A percentile compares a stretch with the other conserved stretches of the same genome.
phyloP scores from a whole-genome alignment of 2,797 vertebrate genomes.

The Sylvilagus floridanus region DNA sequence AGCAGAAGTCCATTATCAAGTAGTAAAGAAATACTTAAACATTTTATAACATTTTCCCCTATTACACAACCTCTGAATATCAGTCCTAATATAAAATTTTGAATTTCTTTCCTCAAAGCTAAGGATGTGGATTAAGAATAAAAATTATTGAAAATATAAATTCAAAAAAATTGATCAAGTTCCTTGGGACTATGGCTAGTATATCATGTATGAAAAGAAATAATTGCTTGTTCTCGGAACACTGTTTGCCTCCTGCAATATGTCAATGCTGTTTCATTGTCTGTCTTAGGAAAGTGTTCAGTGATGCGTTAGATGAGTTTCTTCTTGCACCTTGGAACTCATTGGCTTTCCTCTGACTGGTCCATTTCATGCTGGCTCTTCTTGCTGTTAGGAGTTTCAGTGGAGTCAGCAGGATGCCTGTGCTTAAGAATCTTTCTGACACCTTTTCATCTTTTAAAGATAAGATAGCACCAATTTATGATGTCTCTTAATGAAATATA shows the following conservation, averaged over 20 bases:
- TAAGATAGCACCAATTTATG: slow-evolving; percentile 15
- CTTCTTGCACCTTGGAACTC: background rate
- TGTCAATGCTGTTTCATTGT: background rate
- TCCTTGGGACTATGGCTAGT: background rate
- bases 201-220: background rate
- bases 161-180: background rate
- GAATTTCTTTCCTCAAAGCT: slow-evolving; percentile 18
- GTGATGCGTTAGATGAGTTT: background rate
- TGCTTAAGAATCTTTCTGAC: background rate
- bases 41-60: background rate
- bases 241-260: background rate
- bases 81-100: background rate
- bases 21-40: background rate
- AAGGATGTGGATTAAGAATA: background rate
- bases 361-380: background rate
- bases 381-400: background rate
- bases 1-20: background rate
- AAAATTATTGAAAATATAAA: background rate
- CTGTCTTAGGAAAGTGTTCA: background rate
- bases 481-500: slow-evolving; percentile 52
- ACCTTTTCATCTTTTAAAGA: background rate
- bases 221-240: background rate
- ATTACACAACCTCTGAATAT: background rate
- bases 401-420: background rate
- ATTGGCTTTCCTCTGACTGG: background rate